These are phyloP conservation scores for Eurois occulta DNA, from an alignment of 2,888 invertebrate genomes.

Conservation along the genomic window DNA sequence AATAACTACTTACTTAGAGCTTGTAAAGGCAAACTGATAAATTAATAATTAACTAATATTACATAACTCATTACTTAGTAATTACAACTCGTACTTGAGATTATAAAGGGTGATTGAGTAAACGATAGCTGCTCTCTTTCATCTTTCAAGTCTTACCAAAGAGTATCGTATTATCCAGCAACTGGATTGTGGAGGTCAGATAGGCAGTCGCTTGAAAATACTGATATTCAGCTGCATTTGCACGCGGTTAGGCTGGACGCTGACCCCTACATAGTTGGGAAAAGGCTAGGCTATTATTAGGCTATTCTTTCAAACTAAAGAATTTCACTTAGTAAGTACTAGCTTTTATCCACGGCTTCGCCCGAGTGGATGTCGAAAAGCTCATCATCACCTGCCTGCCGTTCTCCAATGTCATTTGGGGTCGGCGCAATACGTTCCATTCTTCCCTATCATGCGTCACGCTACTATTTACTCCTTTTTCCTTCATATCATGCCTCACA, in stretches of 20 bases:
- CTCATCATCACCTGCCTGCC: no score
- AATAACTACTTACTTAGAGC: background rate
- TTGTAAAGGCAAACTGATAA: slow-evolving; percentile 22
- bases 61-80: slow-evolving; percentile 24
- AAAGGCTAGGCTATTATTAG: no score
- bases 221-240: background rate
- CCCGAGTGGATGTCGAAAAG: no score
- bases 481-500: no score
- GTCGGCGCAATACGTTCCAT: no score
- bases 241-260: no score
- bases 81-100: slow-evolving; percentile 22
- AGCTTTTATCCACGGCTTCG: no score
- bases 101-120: background rate
- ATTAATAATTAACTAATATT: slow-evolving; percentile 20
- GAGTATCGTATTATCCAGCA: background rate
- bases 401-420: no score
- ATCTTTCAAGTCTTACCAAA: background rate
- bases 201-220: background rate
- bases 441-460: no score
- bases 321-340: background rate
- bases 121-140: background rate
- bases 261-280: no score
- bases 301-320: no score
- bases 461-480: no score
- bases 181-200: background rate